Base-by-base conservation (phyloP, 53 echinoderm and acorn worm genomes). In the Temnopleurus reevesii region DNA sequence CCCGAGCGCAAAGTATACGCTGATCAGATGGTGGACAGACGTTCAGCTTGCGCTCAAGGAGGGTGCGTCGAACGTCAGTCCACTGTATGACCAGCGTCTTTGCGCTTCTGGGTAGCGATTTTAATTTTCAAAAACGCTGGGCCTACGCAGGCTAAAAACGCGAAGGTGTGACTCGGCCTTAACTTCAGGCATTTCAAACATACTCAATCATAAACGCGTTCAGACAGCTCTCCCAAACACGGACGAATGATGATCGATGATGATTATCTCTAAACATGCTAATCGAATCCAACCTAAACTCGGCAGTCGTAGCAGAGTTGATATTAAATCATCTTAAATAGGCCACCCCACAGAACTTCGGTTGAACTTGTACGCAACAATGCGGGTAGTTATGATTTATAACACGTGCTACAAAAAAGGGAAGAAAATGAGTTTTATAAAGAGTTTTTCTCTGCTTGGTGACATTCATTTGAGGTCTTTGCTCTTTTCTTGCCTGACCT, bases 381-480 rank as follows among this genome's bases (percentile, higher is more conserved):
- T 29, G 27, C 29, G 45, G 58, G 57, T 44, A 58, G 84, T 84
- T 84, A 84, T 84, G 84, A 84, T 84, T 84, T 84, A 84, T 84
- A 84, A 58, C 84, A 58, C 58, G 36, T 33, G 36, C 84, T 33
- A 63, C 63, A 63, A 63, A 63, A 63, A 63, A n/a, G n/a, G 63
- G 23, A 58, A 41, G 26, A 84, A 53, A 77, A 77, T 45, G 77
- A 46, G 46, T 45, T 77, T 81, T 43, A 47, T 81, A 51, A 81
- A 63, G 34, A 34, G 63, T 63, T 63, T 63, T 63, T 84, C 84
- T 84, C 84, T 84, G 18, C 38, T 24, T 55, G 57, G 84, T 58
- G 58, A 84, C 55, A 84, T 84, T 24, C 84, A 21, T 53, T 12
- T 25, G 84, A 84, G 84, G 84, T 84, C 84, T 84, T 84, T 84